Base-by-base conservation (phyloP, 1,140 invertebrate species). In the Brachionus angularis region DNA sequence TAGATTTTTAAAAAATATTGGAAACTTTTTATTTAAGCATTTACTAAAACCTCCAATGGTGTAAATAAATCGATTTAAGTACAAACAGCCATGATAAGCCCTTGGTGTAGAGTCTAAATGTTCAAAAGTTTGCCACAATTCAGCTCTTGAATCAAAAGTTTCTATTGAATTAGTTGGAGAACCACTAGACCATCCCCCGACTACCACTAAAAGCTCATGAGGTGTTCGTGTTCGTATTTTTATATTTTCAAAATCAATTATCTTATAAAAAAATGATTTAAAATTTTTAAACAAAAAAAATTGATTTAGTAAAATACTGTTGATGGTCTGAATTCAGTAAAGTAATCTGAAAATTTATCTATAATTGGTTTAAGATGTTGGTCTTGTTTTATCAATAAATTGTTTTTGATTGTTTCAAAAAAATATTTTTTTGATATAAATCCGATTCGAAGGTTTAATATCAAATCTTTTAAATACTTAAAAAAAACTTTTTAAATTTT, bases 171-270 rank as follows among this genome's bases (percentile, higher is more conserved):
- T 86, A 0, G 88, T 89, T 1, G 88, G 86, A 7, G 83, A 85
- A 1, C 86, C 86, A 0, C 85, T 86, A 67, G 84, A 86, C 88
- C 88, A 90, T 1, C 89, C 89, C 2, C 89, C 88, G 55, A 89
- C 86, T 0, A 86, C 87, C 49, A 82, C 79, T 47, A 81, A 36
- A 7, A 80, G 72, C 72, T 80, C 78, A 71, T 72, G 73, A 0
- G 88, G 88, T 0, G 88, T 82, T 36, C 88, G 76, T 0, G 88
- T 87, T 34, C 47, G 29, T 3, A 36, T 5, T 27, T 33, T 14
- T 8, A 50, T 36, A 55, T 71, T 34, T 14, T n/a, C n/a, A 23
- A 71, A 21, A 55, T 42, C 18, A 18, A 47, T n/a, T 14, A 39
- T 23, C 50, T 58, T 52, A 31, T 27, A 49, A 16, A 18, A 18